Evolutionary conservation across 1,140 invertebrate genomes (phyloP).

Genomic region (Drosophila lacteicornis): DNA sequence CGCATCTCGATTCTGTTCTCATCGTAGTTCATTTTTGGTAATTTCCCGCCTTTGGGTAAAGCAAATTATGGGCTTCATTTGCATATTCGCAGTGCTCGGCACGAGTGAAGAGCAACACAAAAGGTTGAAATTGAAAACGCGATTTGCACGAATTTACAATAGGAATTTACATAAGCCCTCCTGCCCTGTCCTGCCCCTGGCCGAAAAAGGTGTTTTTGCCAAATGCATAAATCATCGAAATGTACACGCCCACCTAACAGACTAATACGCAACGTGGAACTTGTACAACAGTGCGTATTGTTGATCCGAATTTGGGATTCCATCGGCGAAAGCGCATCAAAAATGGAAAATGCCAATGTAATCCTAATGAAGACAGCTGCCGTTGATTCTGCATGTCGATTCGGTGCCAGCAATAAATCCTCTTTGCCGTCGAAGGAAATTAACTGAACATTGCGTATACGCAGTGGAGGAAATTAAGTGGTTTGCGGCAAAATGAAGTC

Average conservation of each 20-base stretch:
- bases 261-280: constrained; percentile 15
- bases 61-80: constrained; percentile 70
- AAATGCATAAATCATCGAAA: constrained; percentile 72
- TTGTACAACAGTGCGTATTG: constrained; percentile 32
- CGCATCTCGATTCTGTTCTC: constrained; percentile 15
- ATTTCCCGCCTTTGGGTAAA: constrained; percentile 59
- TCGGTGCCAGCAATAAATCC: constrained; percentile 48
- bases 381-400: constrained; percentile 6
- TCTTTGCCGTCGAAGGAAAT: constrained; percentile 65
- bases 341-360: constrained; percentile 58
- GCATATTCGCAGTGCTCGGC: constrained; percentile 49
- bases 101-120: constrained; percentile 45
- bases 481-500: constrained; percentile 5
- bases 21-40: constrained; percentile 66
- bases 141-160: constrained; percentile 62
- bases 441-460: constrained; percentile 53
- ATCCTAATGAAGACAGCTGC: constrained; percentile 45
- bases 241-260: constrained; percentile 9
- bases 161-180: constrained; percentile 31
- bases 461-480: constrained; percentile 54
- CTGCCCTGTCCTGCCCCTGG: background rate
- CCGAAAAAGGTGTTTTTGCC: constrained; percentile 51
- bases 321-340: constrained; percentile 37
- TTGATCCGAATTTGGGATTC: constrained; percentile 35
- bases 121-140: constrained; percentile 65